Evolutionary conservation across 2,888 invertebrate species (phyloP).

Genomic region (Galeruca laticollis): DNA sequence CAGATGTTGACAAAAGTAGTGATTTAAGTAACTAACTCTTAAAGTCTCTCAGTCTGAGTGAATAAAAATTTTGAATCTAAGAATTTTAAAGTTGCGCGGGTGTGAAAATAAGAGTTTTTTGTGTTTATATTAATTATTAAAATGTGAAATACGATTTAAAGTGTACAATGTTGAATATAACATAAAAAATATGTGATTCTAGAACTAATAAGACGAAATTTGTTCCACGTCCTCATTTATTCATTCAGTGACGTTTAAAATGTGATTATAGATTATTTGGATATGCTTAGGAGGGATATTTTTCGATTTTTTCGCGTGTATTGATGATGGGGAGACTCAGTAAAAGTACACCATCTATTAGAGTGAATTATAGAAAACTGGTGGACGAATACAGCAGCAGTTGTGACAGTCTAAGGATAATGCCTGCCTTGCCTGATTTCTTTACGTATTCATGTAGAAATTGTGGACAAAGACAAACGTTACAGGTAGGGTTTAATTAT

Average conservation of each 20-base stretch:
- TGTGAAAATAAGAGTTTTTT: too few relatives aligned
- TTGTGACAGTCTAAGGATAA: conserved; percentile 64
- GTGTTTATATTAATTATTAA: too few relatives aligned
- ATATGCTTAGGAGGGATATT: conserved; percentile 11
- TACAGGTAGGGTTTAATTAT: conserved; percentile 66
- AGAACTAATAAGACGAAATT: conserved; percentile 23
- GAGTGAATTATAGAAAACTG: conserved; percentile 72
- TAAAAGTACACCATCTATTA: conserved; percentile 65
- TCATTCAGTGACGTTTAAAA: neutral
- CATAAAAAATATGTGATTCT: neutral
- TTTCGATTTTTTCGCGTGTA: neutral
- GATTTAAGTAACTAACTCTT: neutral
- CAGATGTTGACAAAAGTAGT: neutral
- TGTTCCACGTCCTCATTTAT: conserved; percentile 1
- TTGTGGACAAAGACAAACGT: conserved; percentile 73
- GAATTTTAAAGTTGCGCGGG: neutral
- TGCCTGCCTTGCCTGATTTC: conserved; percentile 70
- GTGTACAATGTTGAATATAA: too few relatives aligned
- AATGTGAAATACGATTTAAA: too few relatives aligned
- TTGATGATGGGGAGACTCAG: conserved; percentile 69
- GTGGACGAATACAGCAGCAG: conserved; percentile 69
- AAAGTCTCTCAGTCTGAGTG: neutral
- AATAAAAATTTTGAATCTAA: neutral
- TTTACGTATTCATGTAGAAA: conserved; percentile 73
- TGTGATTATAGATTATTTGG: conserved; percentile 13